phyloP scores from a whole-genome alignment of 2,888 invertebrate species.

The Conops quadrifasciatus region DNA sequence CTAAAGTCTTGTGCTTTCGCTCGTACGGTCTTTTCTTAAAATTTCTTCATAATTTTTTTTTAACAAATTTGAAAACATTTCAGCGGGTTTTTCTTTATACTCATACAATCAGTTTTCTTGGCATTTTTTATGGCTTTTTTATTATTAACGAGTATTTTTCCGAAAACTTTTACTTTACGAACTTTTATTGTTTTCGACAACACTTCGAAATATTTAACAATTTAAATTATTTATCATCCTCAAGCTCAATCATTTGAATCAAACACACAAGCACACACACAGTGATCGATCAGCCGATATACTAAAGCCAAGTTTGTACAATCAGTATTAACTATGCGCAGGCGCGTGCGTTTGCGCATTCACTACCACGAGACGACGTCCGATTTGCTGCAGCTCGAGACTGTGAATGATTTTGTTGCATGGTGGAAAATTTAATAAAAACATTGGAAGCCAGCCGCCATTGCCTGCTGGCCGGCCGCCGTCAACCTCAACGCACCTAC shows the following conservation, averaged over 20 bases:
- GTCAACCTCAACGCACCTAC: no score
- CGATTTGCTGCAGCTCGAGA: slow-evolving; percentile 27
- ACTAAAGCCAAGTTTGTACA: background rate
- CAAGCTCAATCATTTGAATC: background rate
- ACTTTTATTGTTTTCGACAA: background rate
- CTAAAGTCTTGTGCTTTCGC: no score
- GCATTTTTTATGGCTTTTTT: background rate
- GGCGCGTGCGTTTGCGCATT: slow-evolving; percentile 17
- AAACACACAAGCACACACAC: background rate
- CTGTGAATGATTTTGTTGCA: slow-evolving; percentile 30
- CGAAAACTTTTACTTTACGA: background rate
- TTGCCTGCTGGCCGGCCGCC: no score
- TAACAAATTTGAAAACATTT: no score
- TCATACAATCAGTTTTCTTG: no score
- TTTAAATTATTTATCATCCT: no score
- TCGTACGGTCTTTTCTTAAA: no score
- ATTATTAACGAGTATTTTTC: background rate
- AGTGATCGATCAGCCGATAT: background rate
- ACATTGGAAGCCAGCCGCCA: no score
- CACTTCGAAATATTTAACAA: background rate
- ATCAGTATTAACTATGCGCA: background rate
- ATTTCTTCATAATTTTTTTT: no score
- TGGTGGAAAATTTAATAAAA: slow-evolving; percentile 9
- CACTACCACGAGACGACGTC: slow-evolving; percentile 14
- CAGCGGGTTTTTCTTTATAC: no score